Conservation (phyloP, 2,888 invertebrate species). For the Pseudolycoriella hygida region DNA sequence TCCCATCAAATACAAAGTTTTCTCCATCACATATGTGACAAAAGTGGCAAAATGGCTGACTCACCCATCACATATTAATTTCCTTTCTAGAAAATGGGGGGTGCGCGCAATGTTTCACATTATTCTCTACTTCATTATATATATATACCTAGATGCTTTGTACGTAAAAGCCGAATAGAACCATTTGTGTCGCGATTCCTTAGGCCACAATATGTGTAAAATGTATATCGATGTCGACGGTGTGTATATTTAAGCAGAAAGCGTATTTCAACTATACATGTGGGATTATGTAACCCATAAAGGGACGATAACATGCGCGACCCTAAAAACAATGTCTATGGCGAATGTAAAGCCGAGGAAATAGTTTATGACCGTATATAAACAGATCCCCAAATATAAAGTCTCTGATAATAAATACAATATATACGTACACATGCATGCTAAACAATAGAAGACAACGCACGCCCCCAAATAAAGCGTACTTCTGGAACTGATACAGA, state of each 20-base stretch:
- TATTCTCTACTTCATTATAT: neutral
- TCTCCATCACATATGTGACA: conserved; percentile 1
- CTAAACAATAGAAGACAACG: neutral
- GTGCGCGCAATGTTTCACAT: neutral
- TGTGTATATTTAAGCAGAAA: neutral
- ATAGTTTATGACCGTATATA: conserved; percentile 5
- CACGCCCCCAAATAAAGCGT: neutral
- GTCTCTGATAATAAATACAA: neutral
- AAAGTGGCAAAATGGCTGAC: conserved; percentile 3
- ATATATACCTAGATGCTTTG: neutral
- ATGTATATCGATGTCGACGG: neutral
- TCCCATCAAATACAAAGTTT: neutral
- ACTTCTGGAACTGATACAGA: conserved; percentile 2
- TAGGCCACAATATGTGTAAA: too few species aligned
- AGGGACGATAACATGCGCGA: conserved; percentile 2
- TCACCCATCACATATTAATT: conserved; percentile 4
- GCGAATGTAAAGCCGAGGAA: neutral
- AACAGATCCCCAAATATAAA: neutral
- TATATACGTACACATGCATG: neutral
- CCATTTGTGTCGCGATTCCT: neutral
- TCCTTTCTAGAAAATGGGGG: neutral
- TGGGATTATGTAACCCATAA: neutral
- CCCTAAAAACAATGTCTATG: neutral
- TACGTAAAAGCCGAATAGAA: neutral
- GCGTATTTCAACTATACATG: too few species aligned